Evolutionary conservation across 2,888 invertebrate species (phyloP).

Genomic region (Cyclophora albipunctata): DNA sequence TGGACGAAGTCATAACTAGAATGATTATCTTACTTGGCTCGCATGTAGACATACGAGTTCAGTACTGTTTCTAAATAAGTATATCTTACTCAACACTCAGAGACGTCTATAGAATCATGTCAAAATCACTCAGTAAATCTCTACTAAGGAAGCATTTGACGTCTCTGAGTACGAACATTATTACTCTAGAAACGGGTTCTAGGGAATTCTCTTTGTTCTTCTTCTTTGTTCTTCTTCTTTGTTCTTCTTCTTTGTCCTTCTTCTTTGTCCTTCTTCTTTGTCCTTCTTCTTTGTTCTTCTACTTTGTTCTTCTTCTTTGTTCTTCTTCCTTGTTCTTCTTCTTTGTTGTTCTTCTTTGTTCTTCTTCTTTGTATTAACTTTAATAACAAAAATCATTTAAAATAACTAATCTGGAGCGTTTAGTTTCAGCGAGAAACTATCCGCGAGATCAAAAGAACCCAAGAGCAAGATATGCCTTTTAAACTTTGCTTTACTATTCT

Average conservation of each 20-base stretch:
- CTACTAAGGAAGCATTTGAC: too few species aligned
- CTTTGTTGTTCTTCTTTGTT: not conserved
- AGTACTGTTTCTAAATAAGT: not conserved
- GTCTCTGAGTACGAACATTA: not conserved
- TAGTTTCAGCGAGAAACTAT: too few species aligned
- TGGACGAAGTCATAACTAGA: too few species aligned
- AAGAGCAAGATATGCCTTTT: too few species aligned
- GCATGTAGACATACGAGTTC: too few species aligned
- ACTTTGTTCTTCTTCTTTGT: not conserved
- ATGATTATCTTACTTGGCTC: too few species aligned
- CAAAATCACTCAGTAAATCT: not conserved
- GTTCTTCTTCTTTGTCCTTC: not conserved
- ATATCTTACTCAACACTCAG: not conserved
- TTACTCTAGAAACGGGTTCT: not conserved
- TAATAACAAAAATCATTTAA: not conserved
- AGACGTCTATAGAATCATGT: not conserved
- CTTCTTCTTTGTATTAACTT: not conserved
- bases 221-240: not conserved
- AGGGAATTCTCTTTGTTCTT: too few species aligned
- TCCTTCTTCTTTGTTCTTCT: not conserved
- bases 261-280: not conserved
- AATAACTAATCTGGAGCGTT: not conserved
- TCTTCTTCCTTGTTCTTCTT: not conserved
- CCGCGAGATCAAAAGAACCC: too few species aligned
- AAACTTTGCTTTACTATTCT: too few species aligned